phyloP scores from a whole-genome alignment of 2,113 vertebrate genomes.

The Myocastor coypus region DNA sequence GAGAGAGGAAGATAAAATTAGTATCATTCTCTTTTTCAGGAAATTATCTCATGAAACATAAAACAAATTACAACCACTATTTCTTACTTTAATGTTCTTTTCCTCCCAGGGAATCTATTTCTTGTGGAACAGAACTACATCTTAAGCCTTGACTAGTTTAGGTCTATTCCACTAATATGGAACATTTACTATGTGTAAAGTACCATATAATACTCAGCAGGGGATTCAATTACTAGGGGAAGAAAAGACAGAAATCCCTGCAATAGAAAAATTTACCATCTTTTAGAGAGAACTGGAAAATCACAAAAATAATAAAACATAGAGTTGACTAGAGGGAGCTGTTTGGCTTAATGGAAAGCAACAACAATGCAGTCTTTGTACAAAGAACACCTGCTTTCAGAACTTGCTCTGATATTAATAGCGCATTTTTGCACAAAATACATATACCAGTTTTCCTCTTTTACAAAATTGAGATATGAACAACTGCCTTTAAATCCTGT shows the following conservation, averaged over 20 bases:
- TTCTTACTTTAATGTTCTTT: slow-evolving; percentile 17
- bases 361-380: neutral
- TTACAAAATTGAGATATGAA: neutral
- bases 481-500: slow-evolving; percentile 17
- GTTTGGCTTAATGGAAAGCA: slow-evolving; percentile 14
- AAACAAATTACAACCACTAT: slow-evolving; percentile 34
- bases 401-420: slow-evolving; percentile 5
- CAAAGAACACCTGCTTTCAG: slow-evolving; percentile 35
- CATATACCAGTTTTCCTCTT: slow-evolving; percentile 9
- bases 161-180: slow-evolving; percentile 35
- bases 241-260: slow-evolving; percentile 12
- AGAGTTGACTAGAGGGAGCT: neutral
- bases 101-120: slow-evolving; percentile 2
- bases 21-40: neutral
- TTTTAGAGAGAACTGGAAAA: slow-evolving; percentile 55
- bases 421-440: neutral
- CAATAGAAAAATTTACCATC: slow-evolving; percentile 1
- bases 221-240: neutral
- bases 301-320: slow-evolving; percentile 19
- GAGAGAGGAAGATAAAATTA: neutral
- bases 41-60: slow-evolving; percentile 58
- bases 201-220: neutral
- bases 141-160: slow-evolving; percentile 55
- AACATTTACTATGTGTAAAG: neutral
- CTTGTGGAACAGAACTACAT: slow-evolving; percentile 12